Conservation (phyloP, 2,797 vertebrate species). For the Tragelaphus oryx region DNA sequence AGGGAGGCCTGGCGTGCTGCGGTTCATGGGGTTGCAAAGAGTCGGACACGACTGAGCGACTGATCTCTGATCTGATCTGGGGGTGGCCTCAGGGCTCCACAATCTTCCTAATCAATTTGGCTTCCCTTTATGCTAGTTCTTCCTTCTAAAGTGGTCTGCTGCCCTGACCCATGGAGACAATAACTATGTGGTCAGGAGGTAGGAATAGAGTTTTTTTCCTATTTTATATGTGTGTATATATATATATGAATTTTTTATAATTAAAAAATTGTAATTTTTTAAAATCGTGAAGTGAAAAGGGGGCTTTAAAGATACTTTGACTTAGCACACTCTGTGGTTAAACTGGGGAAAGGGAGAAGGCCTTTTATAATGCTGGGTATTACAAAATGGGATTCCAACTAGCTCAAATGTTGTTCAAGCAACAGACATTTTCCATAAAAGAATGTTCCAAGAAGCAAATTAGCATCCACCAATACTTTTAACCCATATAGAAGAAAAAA, state of each 20-base stretch:
- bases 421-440: not conserved
- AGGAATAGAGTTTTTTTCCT: not conserved
- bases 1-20: too few relatives aligned
- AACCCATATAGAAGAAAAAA: constrained; percentile 47
- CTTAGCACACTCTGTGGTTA: not conserved
- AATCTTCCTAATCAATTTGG: not conserved
- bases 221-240: not conserved
- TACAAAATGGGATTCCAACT: not conserved
- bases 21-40: too few relatives aligned
- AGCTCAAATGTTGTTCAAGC: constrained; percentile 1
- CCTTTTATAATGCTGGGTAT: not conserved
- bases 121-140: not conserved
- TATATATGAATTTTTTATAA: not conserved
- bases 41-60: too few relatives aligned
- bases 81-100: not conserved
- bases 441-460: not conserved
- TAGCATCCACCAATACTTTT: constrained; percentile 59
- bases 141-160: not conserved
- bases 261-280: not conserved
- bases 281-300: not conserved
- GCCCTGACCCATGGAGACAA: not conserved
- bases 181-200: not conserved
- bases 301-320: not conserved
- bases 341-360: not conserved
- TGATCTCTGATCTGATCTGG: too few relatives aligned